Evolutionary conservation across 2,888 invertebrate genomes (phyloP).

Genomic region (Pogonocherus hispidulus): DNA sequence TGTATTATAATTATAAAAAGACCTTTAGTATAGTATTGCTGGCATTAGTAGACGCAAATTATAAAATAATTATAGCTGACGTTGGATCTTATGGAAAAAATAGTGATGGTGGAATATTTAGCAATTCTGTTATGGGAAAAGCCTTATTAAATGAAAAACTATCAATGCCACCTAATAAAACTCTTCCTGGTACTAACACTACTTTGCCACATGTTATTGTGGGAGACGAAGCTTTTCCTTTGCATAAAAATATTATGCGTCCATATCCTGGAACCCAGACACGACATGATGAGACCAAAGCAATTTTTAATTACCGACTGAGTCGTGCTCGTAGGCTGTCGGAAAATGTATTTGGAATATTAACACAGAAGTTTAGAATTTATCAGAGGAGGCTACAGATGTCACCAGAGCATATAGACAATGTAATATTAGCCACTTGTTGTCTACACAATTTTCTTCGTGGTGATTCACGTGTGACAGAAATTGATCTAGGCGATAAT

Average conservation of each 20-base stretch:
- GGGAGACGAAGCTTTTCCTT: conserved; percentile 46
- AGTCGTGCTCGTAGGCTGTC: conserved; percentile 40
- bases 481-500: neutral
- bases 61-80: conserved; percentile 50
- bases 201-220: conserved; percentile 39
- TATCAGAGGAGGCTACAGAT: conserved; percentile 22
- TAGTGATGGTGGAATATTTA: conserved; percentile 38
- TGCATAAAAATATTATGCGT: conserved; percentile 38
- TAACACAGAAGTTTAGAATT: conserved; percentile 23
- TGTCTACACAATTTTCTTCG: conserved; percentile 27
- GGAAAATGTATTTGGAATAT: conserved; percentile 47
- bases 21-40: conserved; percentile 50
- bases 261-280: conserved; percentile 35
- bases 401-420: conserved; percentile 19
- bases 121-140: conserved; percentile 22
- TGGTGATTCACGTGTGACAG: neutral
- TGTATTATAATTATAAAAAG: conserved; percentile 21
- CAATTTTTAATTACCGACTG: conserved; percentile 43
- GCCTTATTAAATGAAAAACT: neutral
- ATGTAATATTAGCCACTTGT: conserved; percentile 24
- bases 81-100: conserved; percentile 46
- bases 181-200: neutral
- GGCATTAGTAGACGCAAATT: conserved; percentile 46
- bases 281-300: conserved; percentile 25
- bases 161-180: neutral